A percentile compares a stretch with the other conserved stretches of the same genome.
These are phyloP conservation scores for Euplagia quadripunctaria DNA, from an alignment of 2,888 invertebrate species.

Conservation along the genomic window DNA sequence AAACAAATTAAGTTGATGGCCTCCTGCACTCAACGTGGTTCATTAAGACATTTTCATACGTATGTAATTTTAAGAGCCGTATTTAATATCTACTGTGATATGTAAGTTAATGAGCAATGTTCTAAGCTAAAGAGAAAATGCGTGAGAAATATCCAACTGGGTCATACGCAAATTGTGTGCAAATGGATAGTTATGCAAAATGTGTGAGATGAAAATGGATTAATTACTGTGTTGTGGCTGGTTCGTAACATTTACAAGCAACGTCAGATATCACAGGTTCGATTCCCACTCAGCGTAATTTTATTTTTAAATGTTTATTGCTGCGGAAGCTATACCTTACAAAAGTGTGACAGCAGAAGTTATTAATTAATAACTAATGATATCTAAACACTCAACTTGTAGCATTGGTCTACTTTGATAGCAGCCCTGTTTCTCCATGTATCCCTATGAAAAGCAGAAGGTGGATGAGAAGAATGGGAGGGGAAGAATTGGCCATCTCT, in stretches of 20 bases:
- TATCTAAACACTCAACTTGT: too few relatives aligned
- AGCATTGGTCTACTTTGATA: too few relatives aligned
- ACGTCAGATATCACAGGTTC: neutral
- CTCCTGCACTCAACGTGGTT: neutral
- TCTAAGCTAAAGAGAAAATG: conserved; percentile 13
- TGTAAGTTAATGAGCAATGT: conserved; percentile 6
- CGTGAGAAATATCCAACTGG: conserved; percentile 10
- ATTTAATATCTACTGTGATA: conserved; percentile 9
- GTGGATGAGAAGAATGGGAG: too few relatives aligned
- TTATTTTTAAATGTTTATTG: neutral
- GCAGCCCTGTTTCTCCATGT: too few relatives aligned
- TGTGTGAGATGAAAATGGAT: neutral
- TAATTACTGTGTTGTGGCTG: neutral
- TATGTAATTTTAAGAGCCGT: conserved; percentile 2
- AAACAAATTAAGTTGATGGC: neutral
- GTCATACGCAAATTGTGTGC: conserved; percentile 11
- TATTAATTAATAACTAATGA: neutral
- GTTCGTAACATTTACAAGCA: neutral
- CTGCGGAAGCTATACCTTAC: too few relatives aligned
- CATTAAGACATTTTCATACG: conserved; percentile 1
- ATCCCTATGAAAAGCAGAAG: too few relatives aligned
- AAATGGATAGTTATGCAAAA: conserved; percentile 7
- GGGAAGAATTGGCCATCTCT: too few relatives aligned
- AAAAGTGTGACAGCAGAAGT: neutral
- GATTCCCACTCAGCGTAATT: neutral